Evolutionary conservation across 2,888 invertebrate genomes (phyloP).

Genomic region (Calameuta filiformis): DNA sequence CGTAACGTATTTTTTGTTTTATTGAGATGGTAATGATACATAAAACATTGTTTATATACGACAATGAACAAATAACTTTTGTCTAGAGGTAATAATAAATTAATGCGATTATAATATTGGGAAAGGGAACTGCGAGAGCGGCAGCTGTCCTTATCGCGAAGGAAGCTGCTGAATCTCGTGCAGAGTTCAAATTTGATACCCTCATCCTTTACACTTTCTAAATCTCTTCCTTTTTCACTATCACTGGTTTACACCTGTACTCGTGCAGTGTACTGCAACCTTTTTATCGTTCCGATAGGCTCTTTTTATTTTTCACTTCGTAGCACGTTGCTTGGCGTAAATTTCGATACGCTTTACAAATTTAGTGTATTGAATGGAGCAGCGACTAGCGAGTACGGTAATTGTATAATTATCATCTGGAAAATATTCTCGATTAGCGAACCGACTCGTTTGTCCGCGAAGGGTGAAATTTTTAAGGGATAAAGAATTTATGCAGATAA

Average conservation of each 20-base stretch:
- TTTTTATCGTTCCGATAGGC: neutral
- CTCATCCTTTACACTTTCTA: neutral
- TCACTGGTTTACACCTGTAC: neutral
- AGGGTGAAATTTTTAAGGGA: neutral
- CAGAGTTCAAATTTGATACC: neutral
- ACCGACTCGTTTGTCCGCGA: neutral
- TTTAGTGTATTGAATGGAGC: neutral
- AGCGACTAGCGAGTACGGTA: neutral
- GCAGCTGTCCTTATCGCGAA: neutral
- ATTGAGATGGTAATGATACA: slow-evolving; percentile 54
- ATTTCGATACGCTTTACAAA: neutral
- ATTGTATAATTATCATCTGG: neutral
- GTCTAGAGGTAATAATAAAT: slow-evolving; percentile 19
- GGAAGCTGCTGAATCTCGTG: neutral
- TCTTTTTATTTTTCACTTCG: neutral
- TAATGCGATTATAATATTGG: slow-evolving; percentile 20
- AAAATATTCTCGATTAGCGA: neutral
- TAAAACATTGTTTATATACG: slow-evolving; percentile 54
- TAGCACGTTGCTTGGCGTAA: neutral
- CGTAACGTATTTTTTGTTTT: slow-evolving; percentile 46
- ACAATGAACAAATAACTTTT: slow-evolving; percentile 52
- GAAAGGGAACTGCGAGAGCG: neutral
- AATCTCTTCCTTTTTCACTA: neutral
- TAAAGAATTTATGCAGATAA: neutral
- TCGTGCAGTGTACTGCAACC: neutral